Percentiles rank a stretch among this genome's conserved stretches.
These are phyloP conservation scores for Leucophenga maculata DNA, from an alignment of 2,888 invertebrate species.

Conservation along the genomic window DNA sequence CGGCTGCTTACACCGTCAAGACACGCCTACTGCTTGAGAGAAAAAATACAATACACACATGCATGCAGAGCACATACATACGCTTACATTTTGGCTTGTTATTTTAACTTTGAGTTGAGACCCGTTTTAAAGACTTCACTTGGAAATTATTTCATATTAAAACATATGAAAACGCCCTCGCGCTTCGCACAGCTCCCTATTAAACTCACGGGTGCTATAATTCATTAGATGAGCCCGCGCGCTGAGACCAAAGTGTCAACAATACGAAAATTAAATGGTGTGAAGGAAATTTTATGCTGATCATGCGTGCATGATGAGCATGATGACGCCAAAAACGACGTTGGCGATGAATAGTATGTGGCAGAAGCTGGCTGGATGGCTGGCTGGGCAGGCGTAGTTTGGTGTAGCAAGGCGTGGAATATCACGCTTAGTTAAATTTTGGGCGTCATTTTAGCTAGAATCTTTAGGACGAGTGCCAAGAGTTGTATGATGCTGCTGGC, in stretches of 20 bases:
- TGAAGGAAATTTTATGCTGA: slow-evolving; percentile 66
- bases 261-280: slow-evolving; percentile 58
- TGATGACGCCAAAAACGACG: slow-evolving; percentile 45
- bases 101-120: too few species aligned
- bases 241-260: slow-evolving; percentile 25
- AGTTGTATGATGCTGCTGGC: not conserved
- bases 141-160: too few species aligned
- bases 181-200: not conserved
- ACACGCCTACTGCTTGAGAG: too few species aligned
- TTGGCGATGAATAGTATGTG: slow-evolving; percentile 5
- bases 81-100: too few species aligned
- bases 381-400: slow-evolving; percentile 51
- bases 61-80: too few species aligned
- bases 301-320: slow-evolving; percentile 65
- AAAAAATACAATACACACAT: too few species aligned
- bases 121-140: too few species aligned
- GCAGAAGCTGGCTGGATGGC: slow-evolving; percentile 25
- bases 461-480: slow-evolving; percentile 31
- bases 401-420: slow-evolving; percentile 25
- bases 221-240: slow-evolving; percentile 18
- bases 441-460: slow-evolving; percentile 6
- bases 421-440: slow-evolving; percentile 3
- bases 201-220: slow-evolving; percentile 11
- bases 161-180: too few species aligned
- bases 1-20: too few species aligned